A percentile compares a stretch with the other conserved stretches of the same genome.
These are phyloP conservation scores for Gallirallus australis DNA, from an alignment of 2,797 vertebrate species.

Conservation along the genomic window DNA sequence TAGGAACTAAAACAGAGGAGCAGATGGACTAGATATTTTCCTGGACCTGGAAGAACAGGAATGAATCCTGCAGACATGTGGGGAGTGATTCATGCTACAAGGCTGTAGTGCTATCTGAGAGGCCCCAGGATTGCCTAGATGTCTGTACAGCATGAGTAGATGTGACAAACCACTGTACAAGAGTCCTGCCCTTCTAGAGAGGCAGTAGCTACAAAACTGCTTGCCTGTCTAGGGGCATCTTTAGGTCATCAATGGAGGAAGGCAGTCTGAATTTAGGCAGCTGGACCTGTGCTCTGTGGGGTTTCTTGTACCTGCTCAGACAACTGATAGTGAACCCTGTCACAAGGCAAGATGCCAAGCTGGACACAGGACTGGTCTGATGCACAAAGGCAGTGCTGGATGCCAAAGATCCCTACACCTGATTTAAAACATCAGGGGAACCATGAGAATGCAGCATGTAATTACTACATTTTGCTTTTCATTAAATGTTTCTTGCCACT, in stretches of 20 bases:
- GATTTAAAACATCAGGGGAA: background rate
- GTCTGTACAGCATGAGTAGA: background rate
- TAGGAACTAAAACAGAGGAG: background rate
- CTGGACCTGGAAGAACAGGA: background rate
- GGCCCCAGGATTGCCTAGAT: background rate
- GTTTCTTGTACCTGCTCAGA: background rate
- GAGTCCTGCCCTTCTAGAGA: background rate
- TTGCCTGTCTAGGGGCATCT: background rate
- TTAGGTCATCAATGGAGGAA: background rate
- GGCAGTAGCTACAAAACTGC: background rate
- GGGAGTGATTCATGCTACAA: background rate
- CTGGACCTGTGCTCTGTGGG: fast-evolving
- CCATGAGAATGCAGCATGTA: background rate
- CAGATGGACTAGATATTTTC: background rate
- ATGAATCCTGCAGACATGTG: background rate
- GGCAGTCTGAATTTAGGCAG: background rate
- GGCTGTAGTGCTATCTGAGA: background rate
- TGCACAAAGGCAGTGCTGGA: background rate
- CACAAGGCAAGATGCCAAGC: background rate
- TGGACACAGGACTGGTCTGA: background rate
- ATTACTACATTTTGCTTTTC: background rate
- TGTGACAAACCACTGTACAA: background rate
- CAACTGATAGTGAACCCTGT: background rate
- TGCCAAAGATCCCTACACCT: background rate
- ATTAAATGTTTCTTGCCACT: background rate